These are phyloP conservation scores for Dicaeum eximium DNA, from an alignment of 2,113 vertebrate genomes.

Conservation along the genomic window DNA sequence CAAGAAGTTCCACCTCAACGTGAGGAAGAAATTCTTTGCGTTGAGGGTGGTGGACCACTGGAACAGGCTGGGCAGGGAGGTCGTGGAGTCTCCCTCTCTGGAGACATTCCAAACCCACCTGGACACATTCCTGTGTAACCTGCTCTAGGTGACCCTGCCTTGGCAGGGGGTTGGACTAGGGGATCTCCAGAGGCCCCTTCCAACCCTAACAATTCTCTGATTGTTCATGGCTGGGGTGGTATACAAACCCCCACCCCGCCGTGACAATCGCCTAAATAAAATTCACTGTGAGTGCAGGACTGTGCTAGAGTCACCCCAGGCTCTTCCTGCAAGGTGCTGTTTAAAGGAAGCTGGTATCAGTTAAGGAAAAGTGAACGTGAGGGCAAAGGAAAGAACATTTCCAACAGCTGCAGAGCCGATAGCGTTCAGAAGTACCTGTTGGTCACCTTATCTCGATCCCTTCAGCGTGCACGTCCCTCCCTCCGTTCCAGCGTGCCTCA, in stretches of 20 bases:
- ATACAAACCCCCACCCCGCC: too few species aligned
- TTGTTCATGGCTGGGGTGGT: too few species aligned
- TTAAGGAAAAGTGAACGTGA: background rate
- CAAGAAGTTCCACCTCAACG: background rate
- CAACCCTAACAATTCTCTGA: background rate
- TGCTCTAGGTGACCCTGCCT: background rate
- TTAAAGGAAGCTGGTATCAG: background rate
- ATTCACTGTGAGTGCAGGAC: background rate
- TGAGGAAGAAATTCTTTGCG: background rate
- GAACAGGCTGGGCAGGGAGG: too few species aligned
- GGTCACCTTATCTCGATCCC: background rate
- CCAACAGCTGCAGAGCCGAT: background rate
- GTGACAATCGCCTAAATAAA: background rate
- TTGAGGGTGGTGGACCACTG: background rate
- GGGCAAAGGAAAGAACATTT: background rate
- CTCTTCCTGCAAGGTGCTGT: background rate
- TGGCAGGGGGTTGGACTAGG: background rate
- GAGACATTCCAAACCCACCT: background rate
- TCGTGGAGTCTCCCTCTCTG: background rate
- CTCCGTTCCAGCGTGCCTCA: rapidly evolving
- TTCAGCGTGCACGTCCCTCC: background rate
- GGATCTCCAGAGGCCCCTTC: background rate
- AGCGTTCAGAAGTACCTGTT: background rate
- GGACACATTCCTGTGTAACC: background rate
- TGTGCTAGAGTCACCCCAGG: background rate